A percentile compares a stretch with the other conserved stretches of the same genome.
Conservation (phyloP, 2,888 invertebrate species). For the Thelaira solivaga region DNA sequence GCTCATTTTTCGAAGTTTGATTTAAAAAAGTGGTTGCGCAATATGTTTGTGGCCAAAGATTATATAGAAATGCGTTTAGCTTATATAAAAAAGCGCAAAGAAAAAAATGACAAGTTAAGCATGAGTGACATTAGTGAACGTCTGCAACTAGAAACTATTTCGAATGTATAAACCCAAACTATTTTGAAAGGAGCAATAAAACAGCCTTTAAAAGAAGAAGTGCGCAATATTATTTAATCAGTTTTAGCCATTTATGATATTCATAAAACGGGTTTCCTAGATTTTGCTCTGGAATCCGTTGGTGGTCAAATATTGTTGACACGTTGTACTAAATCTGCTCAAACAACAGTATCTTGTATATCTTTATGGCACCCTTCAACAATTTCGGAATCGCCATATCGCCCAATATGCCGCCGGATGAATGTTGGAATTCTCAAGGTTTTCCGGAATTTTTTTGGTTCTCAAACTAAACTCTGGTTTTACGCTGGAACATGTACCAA, state of each 20-base stretch:
- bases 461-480: conserved; percentile 90
- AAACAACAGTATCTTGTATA: conserved; percentile 90
- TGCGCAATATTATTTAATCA: conserved; percentile 81
- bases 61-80: conserved; percentile 80
- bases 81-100: conserved; percentile 78
- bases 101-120: conserved; percentile 77
- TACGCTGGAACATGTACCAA: conserved; percentile 94
- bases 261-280: conserved; percentile 94
- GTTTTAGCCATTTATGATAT: conserved; percentile 90
- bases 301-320: conserved; percentile 80
- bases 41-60: conserved; percentile 81
- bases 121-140: conserved; percentile 78
- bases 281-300: conserved; percentile 96
- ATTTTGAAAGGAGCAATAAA: conserved; percentile 67
- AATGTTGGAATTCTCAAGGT: conserved; percentile 98
- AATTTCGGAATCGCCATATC: conserved; percentile 93
- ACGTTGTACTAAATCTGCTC: conserved; percentile 89
- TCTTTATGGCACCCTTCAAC: conserved; percentile 91
- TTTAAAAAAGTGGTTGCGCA: conserved; percentile 80
- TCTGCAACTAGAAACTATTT: conserved; percentile 78
- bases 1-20: conserved; percentile 77
- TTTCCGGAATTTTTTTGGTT: conserved; percentile 89
- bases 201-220: conserved; percentile 77
- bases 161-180: conserved; percentile 74
- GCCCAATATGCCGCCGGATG: conserved; percentile 90